Evolutionary conservation across 2,797 vertebrate species (phyloP).

Genomic region (Trachops cirrhosus): DNA sequence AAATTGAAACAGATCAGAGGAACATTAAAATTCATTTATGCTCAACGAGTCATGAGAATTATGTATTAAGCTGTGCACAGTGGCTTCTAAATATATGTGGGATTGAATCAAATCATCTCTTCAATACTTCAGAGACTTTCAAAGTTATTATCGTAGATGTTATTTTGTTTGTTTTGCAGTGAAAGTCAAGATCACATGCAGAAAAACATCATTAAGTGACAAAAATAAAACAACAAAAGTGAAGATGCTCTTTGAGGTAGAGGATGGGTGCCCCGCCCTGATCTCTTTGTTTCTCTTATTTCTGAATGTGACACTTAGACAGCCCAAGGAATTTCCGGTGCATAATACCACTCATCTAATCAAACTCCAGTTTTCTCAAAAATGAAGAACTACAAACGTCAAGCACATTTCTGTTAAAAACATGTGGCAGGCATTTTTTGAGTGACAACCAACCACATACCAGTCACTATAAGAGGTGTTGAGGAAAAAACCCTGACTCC

Average conservation of each 20-base stretch:
- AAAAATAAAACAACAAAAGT: background rate
- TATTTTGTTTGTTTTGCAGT: background rate
- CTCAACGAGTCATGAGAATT: slow-evolving; percentile 28
- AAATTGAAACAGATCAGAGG: background rate
- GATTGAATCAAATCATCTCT: slow-evolving; percentile 22
- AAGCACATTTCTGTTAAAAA: background rate
- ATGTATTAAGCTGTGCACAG: background rate
- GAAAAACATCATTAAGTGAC: background rate
- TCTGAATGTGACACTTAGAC: background rate
- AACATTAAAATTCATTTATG: background rate
- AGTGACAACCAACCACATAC: background rate
- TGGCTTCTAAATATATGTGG: background rate
- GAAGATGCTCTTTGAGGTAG: background rate
- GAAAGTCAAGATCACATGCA: background rate
- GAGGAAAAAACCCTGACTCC: background rate
- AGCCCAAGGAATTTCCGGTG: background rate
- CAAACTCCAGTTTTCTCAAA: background rate
- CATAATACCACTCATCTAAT: background rate
- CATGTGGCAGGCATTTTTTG: background rate
- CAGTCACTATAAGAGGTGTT: background rate
- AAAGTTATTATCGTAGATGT: background rate
- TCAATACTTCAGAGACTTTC: slow-evolving; percentile 11
- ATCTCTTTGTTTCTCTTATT: background rate
- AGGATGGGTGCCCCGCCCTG: background rate
- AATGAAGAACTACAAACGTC: background rate